Evolutionary conservation across 2,888 invertebrate genomes (phyloP), one percentile per base, ranked within the genome.

Genomic region (Himalopsyche japonica): DNA sequence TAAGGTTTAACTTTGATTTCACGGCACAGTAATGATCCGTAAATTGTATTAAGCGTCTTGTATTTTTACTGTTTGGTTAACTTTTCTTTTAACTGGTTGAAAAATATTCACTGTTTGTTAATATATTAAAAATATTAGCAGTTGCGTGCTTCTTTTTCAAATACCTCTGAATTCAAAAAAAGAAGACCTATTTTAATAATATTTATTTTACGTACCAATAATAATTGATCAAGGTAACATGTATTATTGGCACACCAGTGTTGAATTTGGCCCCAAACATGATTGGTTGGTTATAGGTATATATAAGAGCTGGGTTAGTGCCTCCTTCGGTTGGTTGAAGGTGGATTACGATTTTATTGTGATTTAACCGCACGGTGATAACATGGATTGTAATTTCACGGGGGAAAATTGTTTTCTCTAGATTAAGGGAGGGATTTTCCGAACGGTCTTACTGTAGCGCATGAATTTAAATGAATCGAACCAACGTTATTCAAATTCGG

Each of bases 301-400:
- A 57, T 57, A 57, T 0, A 20, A 24, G 24, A 30, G 18, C 76
- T n/a, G 34, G 76, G 32, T 32, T 32, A 76, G 76, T 76, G 76
- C 32, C 76, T 49, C 48, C 57, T 32, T 81, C 37, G 70, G 82
- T 57, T 57, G 57, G 57, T 20, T 57, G 47, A 47, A 34, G 77
- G 78, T 43, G 76, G 82, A 82, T 82, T 82, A 82, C 78, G 49
- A 48, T 82, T 82, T 82, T 82, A 82, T 82, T 82, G 82, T 79
- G 82, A 82, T 82, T 82, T 79, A 82, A 34, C 81, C 64, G 76
- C 81, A 70, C 70, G 49, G 81, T 70, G 81, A 57, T 57, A 57
- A 57, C 57, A 57, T 57, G 57, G 57, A 57, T 81, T 70, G 81
- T 81, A 70, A 81, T 70, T 64, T 70, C 81, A 70, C 27, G 30